phyloP scores from a whole-genome alignment of 2,113 vertebrate species.

The Lipophrys pholis region DNA sequence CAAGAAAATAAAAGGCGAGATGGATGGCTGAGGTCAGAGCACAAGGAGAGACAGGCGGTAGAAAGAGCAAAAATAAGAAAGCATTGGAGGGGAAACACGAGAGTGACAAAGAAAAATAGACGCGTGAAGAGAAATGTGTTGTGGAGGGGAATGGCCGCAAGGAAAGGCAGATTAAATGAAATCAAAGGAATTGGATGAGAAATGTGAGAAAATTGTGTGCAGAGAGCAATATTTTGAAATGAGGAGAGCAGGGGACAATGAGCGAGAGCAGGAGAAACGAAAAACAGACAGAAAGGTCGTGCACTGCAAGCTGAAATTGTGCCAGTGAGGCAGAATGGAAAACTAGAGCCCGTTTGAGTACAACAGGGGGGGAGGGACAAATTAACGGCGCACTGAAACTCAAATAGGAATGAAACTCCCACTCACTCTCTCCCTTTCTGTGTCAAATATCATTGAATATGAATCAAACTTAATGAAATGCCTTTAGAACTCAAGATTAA shows the following conservation, averaged over 20 bases:
- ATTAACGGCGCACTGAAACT: constrained; percentile 13
- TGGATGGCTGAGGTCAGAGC: constrained; percentile 32
- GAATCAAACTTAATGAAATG: constrained; percentile 10
- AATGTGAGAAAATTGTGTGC: neutral
- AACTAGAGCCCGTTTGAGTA: constrained; percentile 26
- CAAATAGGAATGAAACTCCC: neutral
- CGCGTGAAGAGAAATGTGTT: neutral
- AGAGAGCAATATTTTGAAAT: neutral
- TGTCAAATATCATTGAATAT: constrained; percentile 7
- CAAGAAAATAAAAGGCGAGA: constrained; percentile 56
- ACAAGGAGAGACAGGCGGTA: constrained; percentile 13
- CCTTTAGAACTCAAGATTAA: constrained; percentile 14
- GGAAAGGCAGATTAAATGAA: neutral
- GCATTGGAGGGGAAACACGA: constrained; percentile 25
- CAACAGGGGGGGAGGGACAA: constrained; percentile 3
- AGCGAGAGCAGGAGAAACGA: constrained; percentile 7
- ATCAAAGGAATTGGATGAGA: neutral
- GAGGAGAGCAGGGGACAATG: constrained; percentile 1
- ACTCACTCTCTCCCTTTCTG: constrained; percentile 4
- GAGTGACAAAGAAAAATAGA: constrained; percentile 12
- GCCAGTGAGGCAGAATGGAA: constrained; percentile 47
- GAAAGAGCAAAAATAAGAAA: constrained; percentile 40
- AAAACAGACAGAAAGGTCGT: constrained; percentile 35
- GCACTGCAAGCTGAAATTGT: constrained; percentile 37
- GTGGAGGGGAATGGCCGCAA: neutral